These are phyloP conservation scores for Mellilla xanthometata DNA, from an alignment of 2,888 invertebrate species.

Conservation along the genomic window DNA sequence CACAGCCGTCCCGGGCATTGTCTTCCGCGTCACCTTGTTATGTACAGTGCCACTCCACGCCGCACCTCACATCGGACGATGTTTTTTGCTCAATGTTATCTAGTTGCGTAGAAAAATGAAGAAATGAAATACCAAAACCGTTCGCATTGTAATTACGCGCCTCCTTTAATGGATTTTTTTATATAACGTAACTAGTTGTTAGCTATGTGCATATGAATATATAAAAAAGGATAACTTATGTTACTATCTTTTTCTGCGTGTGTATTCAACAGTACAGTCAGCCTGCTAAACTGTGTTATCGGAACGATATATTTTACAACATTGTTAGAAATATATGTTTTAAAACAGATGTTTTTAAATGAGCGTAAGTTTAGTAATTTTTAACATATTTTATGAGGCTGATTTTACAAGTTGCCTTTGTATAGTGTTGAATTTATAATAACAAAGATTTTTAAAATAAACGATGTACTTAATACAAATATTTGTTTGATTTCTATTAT, in stretches of 20 bases:
- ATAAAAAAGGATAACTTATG: conserved; percentile 36
- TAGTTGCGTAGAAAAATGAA: conserved; percentile 57
- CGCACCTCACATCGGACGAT: conserved; percentile 33
- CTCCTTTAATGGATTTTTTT: conserved; percentile 22
- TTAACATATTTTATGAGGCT: conserved; percentile 44
- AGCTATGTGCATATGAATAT: conserved; percentile 22
- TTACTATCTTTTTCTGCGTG: conserved; percentile 33
- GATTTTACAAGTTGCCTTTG: conserved; percentile 69
- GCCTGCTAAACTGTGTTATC: conserved; percentile 19
- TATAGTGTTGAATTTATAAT: conserved; percentile 77
- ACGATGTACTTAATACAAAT: conserved; percentile 78
- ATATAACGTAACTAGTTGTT: conserved; percentile 9
- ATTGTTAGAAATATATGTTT: background rate
- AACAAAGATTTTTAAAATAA: conserved; percentile 80
- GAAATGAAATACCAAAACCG: conserved; percentile 61
- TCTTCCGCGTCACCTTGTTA: conserved; percentile 71
- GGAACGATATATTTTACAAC: background rate
- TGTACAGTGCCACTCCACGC: conserved; percentile 58
- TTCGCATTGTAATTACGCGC: conserved; percentile 46
- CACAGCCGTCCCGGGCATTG: conserved; percentile 70
- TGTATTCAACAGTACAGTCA: conserved; percentile 22
- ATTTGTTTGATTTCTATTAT: conserved; percentile 58
- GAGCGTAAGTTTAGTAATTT: conserved; percentile 28
- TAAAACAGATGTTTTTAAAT: background rate
- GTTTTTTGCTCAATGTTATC: conserved; percentile 70